Base-by-base conservation (phyloP, 2,113 vertebrate species). In the Tupaia chinensis region DNA sequence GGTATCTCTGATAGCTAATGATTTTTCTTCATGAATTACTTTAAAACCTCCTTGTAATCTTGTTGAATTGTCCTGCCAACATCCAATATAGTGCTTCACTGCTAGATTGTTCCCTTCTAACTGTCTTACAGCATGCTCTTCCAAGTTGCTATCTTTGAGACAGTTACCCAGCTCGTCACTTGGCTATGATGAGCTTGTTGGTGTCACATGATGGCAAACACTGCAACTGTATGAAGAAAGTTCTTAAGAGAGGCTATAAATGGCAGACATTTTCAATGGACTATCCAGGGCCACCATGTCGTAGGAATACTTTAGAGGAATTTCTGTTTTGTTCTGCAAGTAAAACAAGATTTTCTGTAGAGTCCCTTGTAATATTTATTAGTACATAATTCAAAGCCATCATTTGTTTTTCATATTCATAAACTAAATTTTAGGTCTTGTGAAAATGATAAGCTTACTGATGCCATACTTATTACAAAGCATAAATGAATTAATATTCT, bases 401-500 rank as follows among this genome's bases (percentile, higher is more conserved):
- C 89, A 77, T 74, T 79, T 94, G 54, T 89, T 63, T 5, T 79
- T 68, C 73, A 20, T 20, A 22, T 25, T 89, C 4, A 93, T 70
- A 93, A 88, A 53, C 23, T 66, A 74, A 93, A 90, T 80, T 5
- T 90, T 87, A 70, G 44, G 27, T 90, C 10, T 83, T 81, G 25
- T 13, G 34, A 9, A 92, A 81, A 72, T 56, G 81, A 76, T 76
- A 87, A 23, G 20, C 34, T 78, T 79, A 77, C 14, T 60, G 17
- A 20, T 9, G 68, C 7, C 56, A 27, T 65, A 80, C 73, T 85
- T 69, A 81, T 77, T 68, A 54, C 1, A 72, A 84, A 92, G 20
- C 16, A 84, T 74, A 93, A 93, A 7, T 69, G 65, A 96, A 80
- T 8, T 92, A 77, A 60, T 58, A 66, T 29, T 87, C 12, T 92